Percentiles rank a stretch among this genome's conserved stretches.
phyloP scores from a whole-genome alignment of 2,888 invertebrate species.

The Prosopocoilus inquinatus region DNA sequence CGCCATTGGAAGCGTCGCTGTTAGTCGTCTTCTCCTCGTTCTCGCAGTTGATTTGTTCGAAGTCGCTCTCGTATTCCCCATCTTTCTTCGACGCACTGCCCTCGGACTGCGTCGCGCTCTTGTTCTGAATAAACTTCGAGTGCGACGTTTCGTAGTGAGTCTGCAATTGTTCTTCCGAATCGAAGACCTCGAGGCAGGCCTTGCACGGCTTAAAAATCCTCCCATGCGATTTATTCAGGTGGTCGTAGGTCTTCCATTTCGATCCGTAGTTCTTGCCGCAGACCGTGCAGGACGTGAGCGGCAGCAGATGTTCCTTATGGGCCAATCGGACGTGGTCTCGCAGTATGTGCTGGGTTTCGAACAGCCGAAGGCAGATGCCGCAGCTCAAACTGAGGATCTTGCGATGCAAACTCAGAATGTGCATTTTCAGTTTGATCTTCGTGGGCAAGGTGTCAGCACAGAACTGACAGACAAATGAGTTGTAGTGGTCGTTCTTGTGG shows the following conservation, averaged over 20 bases:
- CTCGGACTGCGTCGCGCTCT: not conserved
- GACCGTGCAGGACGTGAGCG: conserved; percentile 57
- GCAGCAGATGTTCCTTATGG: conserved; percentile 51
- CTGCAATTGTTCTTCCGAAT: conserved; percentile 53
- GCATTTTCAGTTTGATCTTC: conserved; percentile 60
- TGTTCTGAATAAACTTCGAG: conserved; percentile 21
- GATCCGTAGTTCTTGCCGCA: conserved; percentile 61
- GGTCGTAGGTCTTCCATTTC: conserved; percentile 60
- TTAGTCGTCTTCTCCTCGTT: conserved; percentile 23
- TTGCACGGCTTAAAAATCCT: conserved; percentile 58
- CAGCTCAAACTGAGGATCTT: conserved; percentile 58
- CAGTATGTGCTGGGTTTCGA: conserved; percentile 57
- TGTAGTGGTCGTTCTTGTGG: conserved; percentile 55
- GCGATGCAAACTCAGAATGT: conserved; percentile 56
- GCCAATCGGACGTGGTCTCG: conserved; percentile 56
- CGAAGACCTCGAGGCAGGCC: conserved; percentile 59
- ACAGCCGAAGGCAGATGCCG: conserved; percentile 57
- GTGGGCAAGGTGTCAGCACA: conserved; percentile 59
- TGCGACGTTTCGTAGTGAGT: conserved; percentile 52
- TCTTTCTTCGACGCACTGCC: conserved; percentile 6
- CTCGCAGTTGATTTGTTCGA: conserved; percentile 22
- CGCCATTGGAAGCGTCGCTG: conserved; percentile 19
- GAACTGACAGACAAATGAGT: conserved; percentile 57
- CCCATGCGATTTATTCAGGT: conserved; percentile 59
- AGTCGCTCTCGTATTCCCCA: conserved; percentile 21